phyloP scores from a whole-genome alignment of 1,140 invertebrate genomes.

The Antheraea mylitta region DNA sequence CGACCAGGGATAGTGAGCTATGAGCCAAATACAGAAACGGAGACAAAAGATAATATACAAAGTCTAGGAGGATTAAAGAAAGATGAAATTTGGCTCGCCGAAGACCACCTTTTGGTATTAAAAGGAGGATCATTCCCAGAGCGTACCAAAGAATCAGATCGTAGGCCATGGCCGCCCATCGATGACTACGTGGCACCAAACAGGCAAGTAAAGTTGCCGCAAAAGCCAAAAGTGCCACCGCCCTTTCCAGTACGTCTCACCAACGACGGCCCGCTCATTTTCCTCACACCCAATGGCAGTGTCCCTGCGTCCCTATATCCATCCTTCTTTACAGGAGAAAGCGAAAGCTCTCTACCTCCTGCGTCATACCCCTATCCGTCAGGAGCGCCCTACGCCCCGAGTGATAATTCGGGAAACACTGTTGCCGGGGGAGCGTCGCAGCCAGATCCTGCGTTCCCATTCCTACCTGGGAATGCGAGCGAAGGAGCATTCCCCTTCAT shows the following conservation, averaged over 20 bases:
- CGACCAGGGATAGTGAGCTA: constrained; percentile 91
- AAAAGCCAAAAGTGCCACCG: constrained; percentile 88
- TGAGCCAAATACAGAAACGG: constrained; percentile 85
- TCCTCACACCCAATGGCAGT: constrained; percentile 83
- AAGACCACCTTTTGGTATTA: constrained; percentile 91
- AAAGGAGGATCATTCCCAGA: constrained; percentile 86
- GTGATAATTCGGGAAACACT: constrained; percentile 81
- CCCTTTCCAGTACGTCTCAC: constrained; percentile 92
- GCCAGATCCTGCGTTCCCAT: constrained; percentile 81
- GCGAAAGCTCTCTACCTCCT: constrained; percentile 80
- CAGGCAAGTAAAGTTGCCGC: constrained; percentile 88
- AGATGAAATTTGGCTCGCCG: constrained; percentile 93
- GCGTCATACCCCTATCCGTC: constrained; percentile 79
- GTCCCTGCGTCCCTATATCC: constrained; percentile 73
- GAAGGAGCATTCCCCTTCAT: constrained; percentile 80
- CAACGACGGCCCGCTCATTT: constrained; percentile 88
- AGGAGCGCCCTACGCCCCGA: constrained; percentile 70
- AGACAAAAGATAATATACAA: constrained; percentile 85
- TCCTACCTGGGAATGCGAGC: constrained; percentile 78
- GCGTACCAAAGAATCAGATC: constrained; percentile 62
- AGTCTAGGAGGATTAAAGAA: constrained; percentile 90
- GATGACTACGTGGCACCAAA: constrained; percentile 89
- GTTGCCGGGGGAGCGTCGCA: constrained; percentile 81
- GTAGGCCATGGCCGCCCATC: constrained; percentile 86
- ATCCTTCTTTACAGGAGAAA: constrained; percentile 77